Evolutionary conservation across 2,113 vertebrate genomes (phyloP), one percentile per base, ranked within the genome.

Genomic region (Hyperoodon ampullatus): DNA sequence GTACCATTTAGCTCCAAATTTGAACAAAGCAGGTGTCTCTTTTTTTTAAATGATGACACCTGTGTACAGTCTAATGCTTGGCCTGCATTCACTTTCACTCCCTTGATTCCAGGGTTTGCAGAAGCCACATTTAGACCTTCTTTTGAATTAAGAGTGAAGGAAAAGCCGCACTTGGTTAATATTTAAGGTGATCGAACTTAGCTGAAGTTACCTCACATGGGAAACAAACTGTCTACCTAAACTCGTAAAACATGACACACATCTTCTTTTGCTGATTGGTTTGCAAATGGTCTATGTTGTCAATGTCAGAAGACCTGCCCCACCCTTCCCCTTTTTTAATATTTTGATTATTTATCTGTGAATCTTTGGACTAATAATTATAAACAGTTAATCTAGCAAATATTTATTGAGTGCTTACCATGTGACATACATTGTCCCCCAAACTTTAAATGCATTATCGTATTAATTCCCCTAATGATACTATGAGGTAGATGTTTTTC

Each of bases 91-190:
- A 80, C 33, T 94, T 75, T 90, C 5, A 84, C 13, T 42, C 8
- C 11, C 65, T 42, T 82, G 26, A 35, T 88, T 44, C 42, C 60
- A 87, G 24, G 61, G 16, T 88, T 77, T 90, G 19, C 16, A 95
- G 30, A 92, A 90, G 26, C 60, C 42, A 35, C 53, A 53, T 88
- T 94, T 92, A 92, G 44, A 78, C 30, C 23, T 94, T 63, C 28
- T 90, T 80, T 61, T 58, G 93, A 86, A 86, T n/a, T 84, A 39
- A 90, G 44, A 84, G 50, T 94, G 44, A 95, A 75, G 30, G 50
- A 61, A 83, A 94, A 58, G 19, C 21, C 70, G 8, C 35, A 21
- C 8, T 90, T 21, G 16, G 5, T 90, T 90, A 96, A 61, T 87
- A 90, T 80, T 86, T 85, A 65, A 83, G 23, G 28, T 86, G 23